Conservation (phyloP, 2,797 vertebrate genomes). For the Dromococcyx pavoninus region DNA sequence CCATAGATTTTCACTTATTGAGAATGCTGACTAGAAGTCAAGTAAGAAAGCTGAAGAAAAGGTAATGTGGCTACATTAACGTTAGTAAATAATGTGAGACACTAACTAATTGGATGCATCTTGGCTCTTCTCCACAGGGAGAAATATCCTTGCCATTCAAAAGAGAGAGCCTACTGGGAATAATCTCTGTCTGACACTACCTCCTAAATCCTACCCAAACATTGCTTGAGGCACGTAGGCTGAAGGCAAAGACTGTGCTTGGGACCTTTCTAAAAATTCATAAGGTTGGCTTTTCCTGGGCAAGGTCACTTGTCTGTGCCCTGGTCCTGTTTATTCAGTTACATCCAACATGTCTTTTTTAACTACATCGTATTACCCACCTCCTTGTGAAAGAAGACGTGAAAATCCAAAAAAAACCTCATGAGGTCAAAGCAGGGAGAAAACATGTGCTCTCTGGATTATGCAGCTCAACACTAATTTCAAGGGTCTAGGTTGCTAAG, state of each 20-base stretch:
- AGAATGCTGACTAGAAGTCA: neutral
- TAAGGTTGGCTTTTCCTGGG: neutral
- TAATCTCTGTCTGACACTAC: neutral
- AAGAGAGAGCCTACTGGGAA: neutral
- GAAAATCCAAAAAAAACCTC: neutral
- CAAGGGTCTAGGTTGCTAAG: neutral
- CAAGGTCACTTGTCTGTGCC: neutral
- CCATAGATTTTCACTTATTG: neutral
- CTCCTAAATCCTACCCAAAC: neutral
- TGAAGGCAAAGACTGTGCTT: neutral
- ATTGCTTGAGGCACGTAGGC: neutral
- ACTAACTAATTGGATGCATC: neutral
- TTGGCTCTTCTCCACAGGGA: neutral
- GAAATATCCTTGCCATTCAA: neutral
- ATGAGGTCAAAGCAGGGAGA: neutral
- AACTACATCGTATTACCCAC: neutral
- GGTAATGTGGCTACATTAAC: neutral
- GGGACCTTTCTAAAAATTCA: neutral
- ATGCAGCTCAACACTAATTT: neutral
- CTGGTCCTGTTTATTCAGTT: neutral
- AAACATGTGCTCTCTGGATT: fast-evolving
- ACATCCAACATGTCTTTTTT: neutral
- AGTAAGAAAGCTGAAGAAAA: neutral
- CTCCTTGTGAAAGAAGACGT: neutral
- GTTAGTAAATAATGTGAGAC: neutral